Conservation (phyloP, 2,888 invertebrate species). For the Vanessa cardui region DNA sequence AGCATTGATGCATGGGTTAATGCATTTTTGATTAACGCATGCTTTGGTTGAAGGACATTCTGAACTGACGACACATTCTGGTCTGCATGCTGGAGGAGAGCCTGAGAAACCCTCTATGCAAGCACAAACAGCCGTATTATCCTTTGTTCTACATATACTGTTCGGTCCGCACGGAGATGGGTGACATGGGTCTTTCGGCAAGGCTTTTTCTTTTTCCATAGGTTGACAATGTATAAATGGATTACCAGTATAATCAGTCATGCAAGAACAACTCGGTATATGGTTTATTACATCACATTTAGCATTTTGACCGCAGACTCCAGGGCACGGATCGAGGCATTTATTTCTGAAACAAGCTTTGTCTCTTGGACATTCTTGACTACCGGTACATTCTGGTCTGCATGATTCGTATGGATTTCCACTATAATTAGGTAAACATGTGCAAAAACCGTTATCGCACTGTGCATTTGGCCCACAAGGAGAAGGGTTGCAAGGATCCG, state of each 20-base stretch:
- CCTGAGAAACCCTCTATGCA: conserved; percentile 90
- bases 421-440: conserved; percentile 86
- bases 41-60: conserved; percentile 91
- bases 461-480: conserved; percentile 89
- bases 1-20: conserved; percentile 91
- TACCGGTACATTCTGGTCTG: conserved; percentile 88
- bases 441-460: conserved; percentile 87
- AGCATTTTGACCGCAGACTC: conserved; percentile 88
- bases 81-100: conserved; percentile 90
- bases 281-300: conserved; percentile 89
- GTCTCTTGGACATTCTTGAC: conserved; percentile 87
- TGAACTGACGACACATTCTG: conserved; percentile 92
- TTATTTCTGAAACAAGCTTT: conserved; percentile 88
- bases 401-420: conserved; percentile 88
- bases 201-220: conserved; percentile 53
- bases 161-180: conserved; percentile 91
- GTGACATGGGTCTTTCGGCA: conserved; percentile 86
- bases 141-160: conserved; percentile 89
- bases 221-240: conserved; percentile 84
- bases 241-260: conserved; percentile 87
- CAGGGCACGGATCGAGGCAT: conserved; percentile 89
- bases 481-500: conserved; percentile 86
- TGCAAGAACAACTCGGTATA: conserved; percentile 87
- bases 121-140: conserved; percentile 90
- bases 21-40: conserved; percentile 91